Conservation (phyloP, 2,113 vertebrate species). For the Murina feae region DNA sequence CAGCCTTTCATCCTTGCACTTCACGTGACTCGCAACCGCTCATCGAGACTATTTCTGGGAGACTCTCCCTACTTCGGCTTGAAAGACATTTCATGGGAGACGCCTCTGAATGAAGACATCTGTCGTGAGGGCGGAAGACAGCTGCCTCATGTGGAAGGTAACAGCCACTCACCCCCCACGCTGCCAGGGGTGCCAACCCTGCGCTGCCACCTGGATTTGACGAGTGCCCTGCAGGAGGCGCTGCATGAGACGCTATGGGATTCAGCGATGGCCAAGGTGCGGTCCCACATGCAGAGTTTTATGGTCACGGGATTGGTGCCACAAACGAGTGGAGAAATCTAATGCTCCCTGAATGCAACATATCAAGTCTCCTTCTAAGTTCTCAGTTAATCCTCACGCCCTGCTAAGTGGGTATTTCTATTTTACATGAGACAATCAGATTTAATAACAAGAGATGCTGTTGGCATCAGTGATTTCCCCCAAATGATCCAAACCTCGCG, state of each 20-base stretch:
- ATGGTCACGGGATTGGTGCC: no score
- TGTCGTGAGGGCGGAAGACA: neutral
- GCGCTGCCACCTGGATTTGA: neutral
- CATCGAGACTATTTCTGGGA: constrained; percentile 12
- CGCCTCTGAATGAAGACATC: neutral
- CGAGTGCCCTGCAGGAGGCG: fast-evolving
- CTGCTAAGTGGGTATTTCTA: neutral
- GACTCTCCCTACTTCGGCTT: neutral
- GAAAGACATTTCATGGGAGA: constrained; percentile 7
- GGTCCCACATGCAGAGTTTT: fast-evolving
- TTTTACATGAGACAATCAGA: neutral
- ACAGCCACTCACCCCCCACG: neutral
- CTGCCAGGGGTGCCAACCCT: neutral
- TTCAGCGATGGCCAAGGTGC: neutral
- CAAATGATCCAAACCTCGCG: neutral
- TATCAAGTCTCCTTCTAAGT: neutral
- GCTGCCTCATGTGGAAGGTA: neutral
- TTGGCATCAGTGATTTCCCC: neutral
- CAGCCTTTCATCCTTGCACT: constrained; percentile 16
- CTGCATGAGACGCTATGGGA: fast-evolving
- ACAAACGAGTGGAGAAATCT: neutral
- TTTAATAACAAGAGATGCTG: neutral
- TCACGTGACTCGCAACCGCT: constrained; percentile 20
- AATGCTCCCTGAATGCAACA: neutral
- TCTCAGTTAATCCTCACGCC: neutral